Percentiles rank a stretch among this genome's conserved stretches.
Conservation (phyloP, 2,797 vertebrate species). For the Pipistrellus nathusii region DNA sequence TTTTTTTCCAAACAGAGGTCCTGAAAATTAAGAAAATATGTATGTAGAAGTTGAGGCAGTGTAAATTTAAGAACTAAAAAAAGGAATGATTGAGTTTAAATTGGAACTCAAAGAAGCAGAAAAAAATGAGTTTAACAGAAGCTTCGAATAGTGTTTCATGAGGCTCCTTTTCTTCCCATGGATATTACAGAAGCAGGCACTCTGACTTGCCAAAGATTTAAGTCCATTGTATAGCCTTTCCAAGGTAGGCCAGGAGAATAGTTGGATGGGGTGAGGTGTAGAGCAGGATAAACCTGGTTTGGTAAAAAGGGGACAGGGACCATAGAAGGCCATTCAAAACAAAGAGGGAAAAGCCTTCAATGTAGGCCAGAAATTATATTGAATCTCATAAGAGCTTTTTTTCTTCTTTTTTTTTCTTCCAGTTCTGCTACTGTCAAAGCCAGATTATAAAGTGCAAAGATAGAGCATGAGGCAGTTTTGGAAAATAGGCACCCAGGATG, state of each 20-base stretch:
- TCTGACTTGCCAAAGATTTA: not conserved
- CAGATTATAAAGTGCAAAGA: not conserved
- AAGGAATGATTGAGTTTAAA: not conserved
- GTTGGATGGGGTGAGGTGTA: not conserved
- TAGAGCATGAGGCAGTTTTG: not conserved
- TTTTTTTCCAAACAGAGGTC: conserved; percentile 45
- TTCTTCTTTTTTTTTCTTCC: not conserved
- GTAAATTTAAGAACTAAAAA: conserved; percentile 43
- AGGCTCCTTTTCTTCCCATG: not conserved
- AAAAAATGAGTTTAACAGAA: conserved; percentile 54
- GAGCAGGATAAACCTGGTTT: not conserved
- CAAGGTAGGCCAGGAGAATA: not conserved
- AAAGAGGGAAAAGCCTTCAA: not conserved
- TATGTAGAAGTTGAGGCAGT: conserved; percentile 19
- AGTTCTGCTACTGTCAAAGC: not conserved
- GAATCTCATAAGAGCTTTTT: not conserved
- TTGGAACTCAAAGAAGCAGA: conserved; percentile 44
- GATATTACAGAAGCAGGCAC: not conserved
- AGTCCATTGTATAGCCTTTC: not conserved
- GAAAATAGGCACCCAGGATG: not conserved
- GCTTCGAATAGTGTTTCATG: conserved; percentile 33
- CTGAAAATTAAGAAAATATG: conserved; percentile 60
- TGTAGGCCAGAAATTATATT: not conserved
- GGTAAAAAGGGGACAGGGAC: not conserved
- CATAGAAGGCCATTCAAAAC: not conserved